Base-by-base conservation (phyloP, 2,888 invertebrate genomes). In the Mesoligia furuncula region DNA sequence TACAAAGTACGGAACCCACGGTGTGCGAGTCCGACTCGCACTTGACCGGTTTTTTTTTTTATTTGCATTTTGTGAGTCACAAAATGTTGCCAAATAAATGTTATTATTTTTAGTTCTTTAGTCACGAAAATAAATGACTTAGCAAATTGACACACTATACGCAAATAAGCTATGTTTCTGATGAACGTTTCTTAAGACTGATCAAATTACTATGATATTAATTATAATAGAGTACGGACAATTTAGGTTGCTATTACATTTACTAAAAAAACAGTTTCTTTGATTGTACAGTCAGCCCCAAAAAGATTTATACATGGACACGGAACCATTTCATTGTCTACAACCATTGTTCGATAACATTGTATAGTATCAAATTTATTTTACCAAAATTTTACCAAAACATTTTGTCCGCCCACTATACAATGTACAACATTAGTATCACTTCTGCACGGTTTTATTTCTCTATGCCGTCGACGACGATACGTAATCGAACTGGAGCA, bases 401-500 rank as follows among this genome's bases (percentile, higher is more conserved):
- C 1, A 54, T 54, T 54, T n/a, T 24, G n/a, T 54, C n/a, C n/a
- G 4, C 54, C 54, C 54, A 57, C n/a, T 24, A n/a, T 57, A 45
- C 45, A 42, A 11, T 73, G 4, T 31, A 24, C 17, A 51, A 20
- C 8, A 7, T 9, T 3, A 36, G 45, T 77, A 24, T 59, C 57
- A 1, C 15, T 42, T 59, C 78, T 83, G 8, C 11, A 27, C 24
- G 0, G 6, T 65, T 36, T 36, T 42, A 24, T 24, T 27, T 36
- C 8, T 77, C 78, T 66, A 11, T 59, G 36, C 36, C 42, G 3
- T 20, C 42, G 31, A 48, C 78, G 24, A 27, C 42, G 70, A 84
- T 81, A 82, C 73, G 78, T 79, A 80, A 79, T 81, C 75, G 77
- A 88, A 86, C 82, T 67, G 73, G 54, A 80, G 84, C 87, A 90